Base-by-base conservation (phyloP, 2,888 invertebrate species). In the Venusia cambrica region DNA sequence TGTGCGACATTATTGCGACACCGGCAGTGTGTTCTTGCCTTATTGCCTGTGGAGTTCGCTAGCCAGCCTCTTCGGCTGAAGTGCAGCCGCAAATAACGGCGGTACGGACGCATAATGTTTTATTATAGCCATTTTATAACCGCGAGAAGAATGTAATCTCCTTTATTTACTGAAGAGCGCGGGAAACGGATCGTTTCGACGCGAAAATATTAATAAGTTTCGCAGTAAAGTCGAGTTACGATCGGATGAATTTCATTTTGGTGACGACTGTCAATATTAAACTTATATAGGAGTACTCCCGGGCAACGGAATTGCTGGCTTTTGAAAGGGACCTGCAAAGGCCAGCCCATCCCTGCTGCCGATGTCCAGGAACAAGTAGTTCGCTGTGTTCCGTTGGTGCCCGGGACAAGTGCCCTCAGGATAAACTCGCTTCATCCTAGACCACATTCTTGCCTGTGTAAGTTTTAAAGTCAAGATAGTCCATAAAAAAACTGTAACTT, bases 71-170 rank as follows among this genome's bases (percentile, higher is more conserved):
- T 57, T 59, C 51, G 47, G 43, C 50, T 62, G 55, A 62, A 78
- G 73, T 77, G 77, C 74, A 81, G 61, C 73, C 72, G 68, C 77
- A 74, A 78, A 79, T 75, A 52, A 45, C 50, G 18, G 41, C 62
- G 57, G 64, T 57, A 67, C 68, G 71, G 71, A 69, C 73, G 66
- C 75, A 72, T 78, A 67, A 79, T 79, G 72, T 79, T 80, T 81
- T 80, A 80, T 79, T 74, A 79, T 54, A 62, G 60, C 63, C 65
- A 68, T 73, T 77, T 76, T 74, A 81, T 67, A 77, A 72, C 79
- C 73, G 57, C 70, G 61, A 64, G 67, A 73, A 75, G 70, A 74
- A 75, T 76, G 72, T 74, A 75, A 79, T 81, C 76, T 73, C 55
- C 65, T 68, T 70, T 79, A 76, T 73, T 76, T 76, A 72, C 68